Evolutionary conservation across 2,113 vertebrate species (phyloP).

Genomic region (Notarius lentiginosus): DNA sequence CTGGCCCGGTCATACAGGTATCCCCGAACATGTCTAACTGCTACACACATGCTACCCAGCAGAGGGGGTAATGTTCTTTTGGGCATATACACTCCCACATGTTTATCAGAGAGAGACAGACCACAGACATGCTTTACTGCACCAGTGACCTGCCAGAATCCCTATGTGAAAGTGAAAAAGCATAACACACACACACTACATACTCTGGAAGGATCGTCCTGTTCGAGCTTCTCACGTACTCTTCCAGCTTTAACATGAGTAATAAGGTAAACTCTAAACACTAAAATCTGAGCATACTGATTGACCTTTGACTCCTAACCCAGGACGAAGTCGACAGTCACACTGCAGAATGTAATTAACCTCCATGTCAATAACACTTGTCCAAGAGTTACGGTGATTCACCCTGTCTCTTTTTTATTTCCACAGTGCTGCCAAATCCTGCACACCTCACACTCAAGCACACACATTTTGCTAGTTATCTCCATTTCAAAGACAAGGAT

Average conservation of each 20-base stretch:
- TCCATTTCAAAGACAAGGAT: slow-evolving; percentile 71
- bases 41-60: slow-evolving; percentile 45
- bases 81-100: slow-evolving; percentile 26
- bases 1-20: not conserved
- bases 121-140: slow-evolving; percentile 37
- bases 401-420: not conserved
- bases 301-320: not conserved
- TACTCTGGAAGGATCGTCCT: slow-evolving; percentile 6
- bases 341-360: not conserved
- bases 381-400: not conserved
- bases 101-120: not conserved
- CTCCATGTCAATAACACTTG: not conserved
- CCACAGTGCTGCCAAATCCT: slow-evolving; percentile 2
- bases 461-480: slow-evolving; percentile 49
- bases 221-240: slow-evolving; percentile 2
- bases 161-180: slow-evolving; percentile 26
- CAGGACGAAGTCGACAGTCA: not conserved
- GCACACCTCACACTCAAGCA: not conserved
- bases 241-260: not conserved
- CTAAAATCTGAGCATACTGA: not conserved
- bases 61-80: slow-evolving; percentile 49
- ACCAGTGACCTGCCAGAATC: slow-evolving; percentile 20
- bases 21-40: not conserved
- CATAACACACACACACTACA: slow-evolving; percentile 30
- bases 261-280: not conserved